Conservation (phyloP, 2,888 invertebrate genomes). For the Drosophila subquinaria region DNA sequence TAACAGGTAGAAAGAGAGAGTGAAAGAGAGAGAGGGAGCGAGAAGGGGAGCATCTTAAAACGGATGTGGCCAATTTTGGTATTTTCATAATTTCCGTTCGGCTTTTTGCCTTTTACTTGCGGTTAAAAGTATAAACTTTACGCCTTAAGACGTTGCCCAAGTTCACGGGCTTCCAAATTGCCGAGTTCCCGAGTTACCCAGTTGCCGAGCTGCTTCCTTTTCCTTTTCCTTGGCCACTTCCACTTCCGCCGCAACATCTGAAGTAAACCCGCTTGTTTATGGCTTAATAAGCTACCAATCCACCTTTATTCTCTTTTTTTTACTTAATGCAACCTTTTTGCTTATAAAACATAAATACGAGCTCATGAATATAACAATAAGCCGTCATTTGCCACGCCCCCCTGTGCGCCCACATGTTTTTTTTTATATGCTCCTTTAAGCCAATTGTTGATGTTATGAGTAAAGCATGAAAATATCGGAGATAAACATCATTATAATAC, state of each 20-base stretch:
- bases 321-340: constrained; percentile 15
- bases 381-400: constrained; percentile 6
- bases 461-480: constrained; percentile 18
- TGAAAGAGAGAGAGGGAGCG: not conserved
- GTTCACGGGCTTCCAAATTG: constrained; percentile 10
- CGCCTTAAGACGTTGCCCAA: constrained; percentile 23
- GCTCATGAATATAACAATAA: constrained; percentile 44
- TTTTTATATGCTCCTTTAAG: constrained; percentile 2
- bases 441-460: constrained; percentile 20
- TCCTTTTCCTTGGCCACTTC: constrained; percentile 39
- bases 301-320: not conserved
- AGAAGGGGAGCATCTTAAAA: constrained; percentile 22
- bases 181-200: constrained; percentile 11
- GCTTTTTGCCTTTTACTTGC: constrained; percentile 35
- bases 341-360: constrained; percentile 59
- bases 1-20: constrained; percentile 28
- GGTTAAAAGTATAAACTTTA: constrained; percentile 29
- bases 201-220: constrained; percentile 37
- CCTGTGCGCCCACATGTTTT: not conserved
- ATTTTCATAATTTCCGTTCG: constrained; percentile 78
- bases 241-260: constrained; percentile 38
- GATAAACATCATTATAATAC: constrained; percentile 61
- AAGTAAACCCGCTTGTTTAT: constrained; percentile 63
- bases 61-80: constrained; percentile 75
- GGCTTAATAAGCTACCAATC: constrained; percentile 64